A percentile compares a stretch with the other conserved stretches of the same genome.
These are phyloP conservation scores for Eupithecia subfuscata DNA, from an alignment of 2,888 invertebrate genomes.

Conservation along the genomic window DNA sequence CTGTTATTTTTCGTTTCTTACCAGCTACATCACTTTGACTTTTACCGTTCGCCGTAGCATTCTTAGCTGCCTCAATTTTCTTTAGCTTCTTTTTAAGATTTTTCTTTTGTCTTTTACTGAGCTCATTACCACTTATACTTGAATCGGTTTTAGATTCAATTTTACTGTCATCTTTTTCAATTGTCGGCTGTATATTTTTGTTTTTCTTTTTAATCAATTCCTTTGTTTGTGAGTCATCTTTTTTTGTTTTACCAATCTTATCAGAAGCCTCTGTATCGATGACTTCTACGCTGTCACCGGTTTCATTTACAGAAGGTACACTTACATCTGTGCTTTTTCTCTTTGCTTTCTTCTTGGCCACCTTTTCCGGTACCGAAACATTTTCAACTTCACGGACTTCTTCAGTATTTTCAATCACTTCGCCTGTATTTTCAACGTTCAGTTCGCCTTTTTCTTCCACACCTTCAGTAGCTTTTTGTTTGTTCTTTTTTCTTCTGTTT, in stretches of 20 bases:
- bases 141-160: background rate
- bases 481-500: slow-evolving; percentile 47
- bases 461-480: slow-evolving; percentile 26
- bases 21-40: slow-evolving; percentile 41
- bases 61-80: slow-evolving; percentile 52
- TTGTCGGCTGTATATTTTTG: slow-evolving; percentile 12
- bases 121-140: slow-evolving; percentile 12
- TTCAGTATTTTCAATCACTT: slow-evolving; percentile 29
- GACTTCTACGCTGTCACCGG: slow-evolving; percentile 17
- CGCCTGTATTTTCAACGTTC: slow-evolving; percentile 33
- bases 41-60: slow-evolving; percentile 54
- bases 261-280: slow-evolving; percentile 12
- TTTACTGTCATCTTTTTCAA: slow-evolving; percentile 8
- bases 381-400: slow-evolving; percentile 12
- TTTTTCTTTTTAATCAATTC: slow-evolving; percentile 18
- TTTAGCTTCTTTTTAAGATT: slow-evolving; percentile 50
- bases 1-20: slow-evolving; percentile 47
- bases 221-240: background rate
- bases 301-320: slow-evolving; percentile 19
- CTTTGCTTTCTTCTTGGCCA: slow-evolving; percentile 43
- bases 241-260: background rate
- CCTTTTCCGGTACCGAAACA: slow-evolving; percentile 16
- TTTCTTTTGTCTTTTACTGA: slow-evolving; percentile 53
- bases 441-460: slow-evolving; percentile 10
- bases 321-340: slow-evolving; percentile 26